A percentile compares a stretch with the other conserved stretches of the same genome.
phyloP scores from a whole-genome alignment of 2,888 invertebrate species.

The Gortyna flavago region DNA sequence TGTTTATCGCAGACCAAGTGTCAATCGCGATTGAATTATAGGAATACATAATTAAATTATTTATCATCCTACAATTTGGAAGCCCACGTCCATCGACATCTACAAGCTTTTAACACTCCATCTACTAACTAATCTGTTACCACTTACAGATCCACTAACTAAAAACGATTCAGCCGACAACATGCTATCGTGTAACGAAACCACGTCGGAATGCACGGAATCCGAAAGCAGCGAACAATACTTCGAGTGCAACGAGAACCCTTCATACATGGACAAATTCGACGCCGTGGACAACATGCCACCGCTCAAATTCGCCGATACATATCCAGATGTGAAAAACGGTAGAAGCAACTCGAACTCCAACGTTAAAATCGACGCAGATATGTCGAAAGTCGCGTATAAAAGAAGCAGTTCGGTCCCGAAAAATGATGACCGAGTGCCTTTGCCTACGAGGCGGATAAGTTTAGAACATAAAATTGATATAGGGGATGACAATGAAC shows the following conservation, averaged over 20 bases:
- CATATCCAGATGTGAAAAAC: conserved; percentile 76
- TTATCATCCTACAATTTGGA: not conserved
- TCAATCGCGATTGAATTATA: not conserved
- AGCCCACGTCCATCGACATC: not conserved
- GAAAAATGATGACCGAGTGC: conserved; percentile 82
- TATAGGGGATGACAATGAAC: conserved; percentile 88
- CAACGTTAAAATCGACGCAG: conserved; percentile 80
- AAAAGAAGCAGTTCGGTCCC: conserved; percentile 86
- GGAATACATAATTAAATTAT: not conserved
- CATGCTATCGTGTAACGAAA: conserved; percentile 88
- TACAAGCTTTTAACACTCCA: not conserved
- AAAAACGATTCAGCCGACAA: conserved; percentile 88
- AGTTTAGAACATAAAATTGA: conserved; percentile 88
- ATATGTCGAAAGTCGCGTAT: conserved; percentile 84
- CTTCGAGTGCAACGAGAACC: conserved; percentile 86
- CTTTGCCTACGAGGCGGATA: conserved; percentile 81
- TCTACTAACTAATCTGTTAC: conserved; percentile 17
- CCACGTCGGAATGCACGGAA: conserved; percentile 88
- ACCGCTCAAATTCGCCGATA: conserved; percentile 79
- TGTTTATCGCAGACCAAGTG: not conserved
- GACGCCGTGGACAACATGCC: conserved; percentile 80
- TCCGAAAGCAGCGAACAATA: conserved; percentile 89
- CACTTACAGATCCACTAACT: conserved; percentile 82
- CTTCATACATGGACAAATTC: conserved; percentile 78
- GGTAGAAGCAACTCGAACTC: conserved; percentile 73